Evolutionary conservation across 2,797 vertebrate genomes (phyloP).

Genomic region (Poecilia wingei): DNA sequence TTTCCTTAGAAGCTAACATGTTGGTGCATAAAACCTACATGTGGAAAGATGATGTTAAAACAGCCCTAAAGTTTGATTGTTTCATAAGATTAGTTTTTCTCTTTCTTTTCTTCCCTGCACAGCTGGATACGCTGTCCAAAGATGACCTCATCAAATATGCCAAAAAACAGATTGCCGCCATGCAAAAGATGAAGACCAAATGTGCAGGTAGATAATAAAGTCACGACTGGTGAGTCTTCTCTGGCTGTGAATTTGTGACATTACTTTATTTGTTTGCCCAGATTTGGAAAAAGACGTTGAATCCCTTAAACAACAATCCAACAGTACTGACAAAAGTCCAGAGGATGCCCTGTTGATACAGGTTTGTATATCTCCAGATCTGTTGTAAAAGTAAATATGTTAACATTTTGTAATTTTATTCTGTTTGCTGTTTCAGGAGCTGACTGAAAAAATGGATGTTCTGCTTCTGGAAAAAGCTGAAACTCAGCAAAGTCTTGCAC

Average conservation of each 20-base stretch:
- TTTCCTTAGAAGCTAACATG: neutral
- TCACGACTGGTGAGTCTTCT: neutral
- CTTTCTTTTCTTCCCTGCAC: constrained; percentile 20
- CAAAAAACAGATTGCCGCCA: constrained; percentile 91
- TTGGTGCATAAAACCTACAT: neutral
- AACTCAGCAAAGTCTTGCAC: constrained; percentile 85
- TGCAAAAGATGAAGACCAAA: constrained; percentile 92
- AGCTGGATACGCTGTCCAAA: constrained; percentile 94
- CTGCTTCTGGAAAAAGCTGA: constrained; percentile 95
- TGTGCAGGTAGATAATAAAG: constrained; percentile 84
- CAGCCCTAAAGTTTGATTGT: neutral
- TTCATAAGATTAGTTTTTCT: neutral
- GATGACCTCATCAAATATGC: constrained; percentile 98
- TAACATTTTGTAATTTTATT: neutral
- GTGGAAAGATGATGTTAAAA: neutral
- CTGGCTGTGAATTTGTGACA: neutral
- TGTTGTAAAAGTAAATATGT: neutral
- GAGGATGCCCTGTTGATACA: constrained; percentile 85
- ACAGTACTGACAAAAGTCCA: constrained; percentile 63
- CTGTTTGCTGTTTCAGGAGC: constrained; percentile 79
- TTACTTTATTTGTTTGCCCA: constrained; percentile 59
- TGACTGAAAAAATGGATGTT: constrained; percentile 88
- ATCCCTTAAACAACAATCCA: constrained; percentile 80
- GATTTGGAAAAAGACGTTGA: constrained; percentile 92
- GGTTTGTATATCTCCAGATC: constrained; percentile 74